Conservation (phyloP, 2,113 vertebrate species). For the Otocyon megalotis region DNA sequence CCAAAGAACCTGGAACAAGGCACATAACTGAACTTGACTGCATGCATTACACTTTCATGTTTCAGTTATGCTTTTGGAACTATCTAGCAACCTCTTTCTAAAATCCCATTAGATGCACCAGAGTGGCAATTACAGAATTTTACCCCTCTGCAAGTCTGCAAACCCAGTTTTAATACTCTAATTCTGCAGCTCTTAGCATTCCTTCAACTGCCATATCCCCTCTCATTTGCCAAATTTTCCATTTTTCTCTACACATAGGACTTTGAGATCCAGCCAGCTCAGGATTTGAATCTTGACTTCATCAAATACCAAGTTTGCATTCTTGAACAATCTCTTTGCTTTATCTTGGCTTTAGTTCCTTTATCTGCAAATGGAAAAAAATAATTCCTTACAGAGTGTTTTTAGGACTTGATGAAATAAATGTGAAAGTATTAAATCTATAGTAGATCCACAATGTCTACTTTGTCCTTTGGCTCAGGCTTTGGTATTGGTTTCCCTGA, state of each 20-base stretch:
- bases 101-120: slow-evolving; percentile 5
- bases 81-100: slow-evolving; percentile 10
- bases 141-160: neutral
- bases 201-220: neutral
- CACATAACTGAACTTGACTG: neutral
- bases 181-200: neutral
- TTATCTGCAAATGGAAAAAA: neutral
- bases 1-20: slow-evolving; percentile 7
- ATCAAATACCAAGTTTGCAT: neutral
- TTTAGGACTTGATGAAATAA: slow-evolving; percentile 41
- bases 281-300: neutral
- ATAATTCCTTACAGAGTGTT: neutral
- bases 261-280: neutral
- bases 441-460: neutral
- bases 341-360: slow-evolving; percentile 21
- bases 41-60: slow-evolving; percentile 49
- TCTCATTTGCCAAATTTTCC: neutral
- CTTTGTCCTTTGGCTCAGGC: neutral
- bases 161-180: neutral
- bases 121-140: neutral
- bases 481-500: neutral
- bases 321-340: neutral
- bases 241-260: neutral
- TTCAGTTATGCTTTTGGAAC: slow-evolving; percentile 18
- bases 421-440: neutral